Evolutionary conservation across 2,888 invertebrate genomes (phyloP).

Genomic region (Drosophila anomelani): DNA sequence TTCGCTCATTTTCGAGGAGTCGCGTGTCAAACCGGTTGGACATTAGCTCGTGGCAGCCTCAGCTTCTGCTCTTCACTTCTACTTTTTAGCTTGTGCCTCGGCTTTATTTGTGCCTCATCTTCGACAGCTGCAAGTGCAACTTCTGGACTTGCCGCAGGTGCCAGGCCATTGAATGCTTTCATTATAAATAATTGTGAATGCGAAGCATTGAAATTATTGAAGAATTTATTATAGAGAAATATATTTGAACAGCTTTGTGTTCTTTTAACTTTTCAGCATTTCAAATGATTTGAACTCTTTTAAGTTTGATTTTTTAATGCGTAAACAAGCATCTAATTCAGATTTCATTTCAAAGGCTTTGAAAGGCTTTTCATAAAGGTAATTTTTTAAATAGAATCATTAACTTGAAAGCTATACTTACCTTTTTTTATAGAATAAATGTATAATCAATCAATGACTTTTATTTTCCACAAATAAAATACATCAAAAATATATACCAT

Average conservation of each 20-base stretch:
- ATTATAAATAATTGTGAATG: not conserved
- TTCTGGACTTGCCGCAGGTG: constrained; percentile 16
- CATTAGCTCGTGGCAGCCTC: constrained; percentile 32
- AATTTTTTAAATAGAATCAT: not conserved
- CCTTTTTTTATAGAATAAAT: not conserved
- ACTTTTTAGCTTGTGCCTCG: constrained; percentile 12
- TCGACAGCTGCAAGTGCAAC: constrained; percentile 49
- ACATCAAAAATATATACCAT: not conserved
- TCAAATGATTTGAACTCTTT: not conserved
- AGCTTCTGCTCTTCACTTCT: constrained; percentile 37
- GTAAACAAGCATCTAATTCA: not conserved
- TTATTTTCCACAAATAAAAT: not conserved
- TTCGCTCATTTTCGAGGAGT: constrained; percentile 29
- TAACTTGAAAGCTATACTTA: not conserved
- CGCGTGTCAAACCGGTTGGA: constrained; percentile 46
- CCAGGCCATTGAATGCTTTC: constrained; percentile 3
- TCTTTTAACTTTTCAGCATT: not conserved
- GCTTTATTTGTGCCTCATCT: constrained; percentile 16
- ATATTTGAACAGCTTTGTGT: not conserved
- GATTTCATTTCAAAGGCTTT: not conserved
- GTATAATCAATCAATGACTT: not conserved
- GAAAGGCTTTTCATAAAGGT: not conserved
- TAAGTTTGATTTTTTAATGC: not conserved
- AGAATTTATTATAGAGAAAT: not conserved
- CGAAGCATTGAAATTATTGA: not conserved